Conservation (phyloP, 2,797 vertebrate genomes). For the Odontamblyopus lacepedii region DNA sequence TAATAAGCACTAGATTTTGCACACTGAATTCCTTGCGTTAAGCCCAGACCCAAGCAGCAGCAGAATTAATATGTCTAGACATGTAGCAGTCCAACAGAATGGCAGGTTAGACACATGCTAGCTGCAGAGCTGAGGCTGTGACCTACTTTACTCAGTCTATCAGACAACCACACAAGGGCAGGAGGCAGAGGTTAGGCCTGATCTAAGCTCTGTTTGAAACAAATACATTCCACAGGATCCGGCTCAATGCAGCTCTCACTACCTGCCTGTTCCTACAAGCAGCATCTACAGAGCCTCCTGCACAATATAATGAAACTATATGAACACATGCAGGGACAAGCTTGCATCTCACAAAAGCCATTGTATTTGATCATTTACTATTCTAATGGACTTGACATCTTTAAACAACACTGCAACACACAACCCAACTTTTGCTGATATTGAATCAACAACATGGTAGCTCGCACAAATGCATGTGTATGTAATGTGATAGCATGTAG, state of each 20-base stretch:
- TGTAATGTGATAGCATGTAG: not conserved
- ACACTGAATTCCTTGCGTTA: not conserved
- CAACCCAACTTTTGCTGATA: not conserved
- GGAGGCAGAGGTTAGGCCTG: conserved; percentile 70
- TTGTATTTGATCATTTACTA: not conserved
- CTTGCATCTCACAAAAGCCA: conserved; percentile 26
- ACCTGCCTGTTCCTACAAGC: conserved; percentile 73
- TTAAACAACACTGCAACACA: not conserved
- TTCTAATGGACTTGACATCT: not conserved
- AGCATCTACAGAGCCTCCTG: conserved; percentile 43
- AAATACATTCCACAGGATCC: conserved; percentile 72
- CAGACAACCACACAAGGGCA: conserved; percentile 55
- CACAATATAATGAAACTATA: conserved; percentile 20
- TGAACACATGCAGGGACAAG: not conserved
- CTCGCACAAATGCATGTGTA: not conserved
- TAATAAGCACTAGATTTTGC: not conserved
- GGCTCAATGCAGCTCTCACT: conserved; percentile 58
- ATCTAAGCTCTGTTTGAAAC: conserved; percentile 73
- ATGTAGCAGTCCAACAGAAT: conserved; percentile 25
- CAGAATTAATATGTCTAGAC: conserved; percentile 7
- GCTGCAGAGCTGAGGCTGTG: conserved; percentile 60
- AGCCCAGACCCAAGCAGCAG: not conserved
- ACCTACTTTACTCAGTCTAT: conserved; percentile 70
- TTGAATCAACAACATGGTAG: not conserved
- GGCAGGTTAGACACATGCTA: conserved; percentile 59